Percentiles rank a stretch among this genome's conserved stretches.
These are phyloP conservation scores for Orchesella flavescens DNA, from an alignment of 2,888 invertebrate species.

Conservation along the genomic window DNA sequence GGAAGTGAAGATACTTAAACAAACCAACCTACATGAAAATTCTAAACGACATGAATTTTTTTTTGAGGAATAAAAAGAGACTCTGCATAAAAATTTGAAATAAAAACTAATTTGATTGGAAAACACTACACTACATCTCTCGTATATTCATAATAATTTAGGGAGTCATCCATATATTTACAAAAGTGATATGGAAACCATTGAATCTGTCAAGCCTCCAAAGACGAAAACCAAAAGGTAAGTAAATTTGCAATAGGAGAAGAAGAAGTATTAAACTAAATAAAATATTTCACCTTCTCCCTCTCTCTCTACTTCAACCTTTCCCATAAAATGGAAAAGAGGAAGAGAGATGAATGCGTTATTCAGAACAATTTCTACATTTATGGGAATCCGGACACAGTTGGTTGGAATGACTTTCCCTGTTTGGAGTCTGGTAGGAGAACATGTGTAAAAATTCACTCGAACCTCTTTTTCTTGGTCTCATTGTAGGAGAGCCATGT, in stretches of 20 bases:
- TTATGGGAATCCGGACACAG: constrained; percentile 37
- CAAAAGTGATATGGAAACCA: too few relatives aligned
- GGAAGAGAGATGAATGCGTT: constrained; percentile 17
- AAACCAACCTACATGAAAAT: too few relatives aligned
- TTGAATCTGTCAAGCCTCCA: neutral
- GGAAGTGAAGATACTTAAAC: too few relatives aligned
- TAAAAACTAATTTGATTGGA: too few relatives aligned
- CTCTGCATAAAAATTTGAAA: too few relatives aligned
- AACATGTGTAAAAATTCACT: constrained; percentile 22
- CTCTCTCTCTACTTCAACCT: neutral
- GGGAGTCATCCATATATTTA: too few relatives aligned
- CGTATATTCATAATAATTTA: too few relatives aligned
- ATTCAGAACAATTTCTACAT: constrained; percentile 20
- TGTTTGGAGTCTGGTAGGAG: neutral
- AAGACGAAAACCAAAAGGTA: neutral
- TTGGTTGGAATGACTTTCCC: constrained; percentile 43
- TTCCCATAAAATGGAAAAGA: neutral
- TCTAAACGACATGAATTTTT: too few relatives aligned
- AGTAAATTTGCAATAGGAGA: neutral
- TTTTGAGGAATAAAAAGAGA: too few relatives aligned
- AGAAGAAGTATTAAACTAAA: neutral
- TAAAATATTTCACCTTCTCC: constrained; percentile 6
- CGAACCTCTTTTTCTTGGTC: neutral
- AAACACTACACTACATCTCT: too few relatives aligned
- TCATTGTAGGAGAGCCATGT: neutral